phyloP scores from a whole-genome alignment of 2,113 vertebrate genomes.

The Poecile atricapillus region DNA sequence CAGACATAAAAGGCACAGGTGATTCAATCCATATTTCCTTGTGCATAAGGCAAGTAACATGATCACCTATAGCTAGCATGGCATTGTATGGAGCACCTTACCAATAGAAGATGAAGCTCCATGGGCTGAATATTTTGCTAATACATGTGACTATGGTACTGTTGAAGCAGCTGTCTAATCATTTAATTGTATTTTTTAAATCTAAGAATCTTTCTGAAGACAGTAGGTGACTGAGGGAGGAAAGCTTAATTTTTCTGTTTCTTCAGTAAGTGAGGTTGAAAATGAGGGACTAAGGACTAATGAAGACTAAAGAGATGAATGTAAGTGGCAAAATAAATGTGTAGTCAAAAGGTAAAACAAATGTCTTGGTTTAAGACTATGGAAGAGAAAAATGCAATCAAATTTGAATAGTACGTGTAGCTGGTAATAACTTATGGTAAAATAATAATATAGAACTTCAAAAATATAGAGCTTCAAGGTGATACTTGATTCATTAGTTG shows the following conservation, averaged over 20 bases:
- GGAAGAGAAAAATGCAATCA: background rate
- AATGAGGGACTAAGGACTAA: background rate
- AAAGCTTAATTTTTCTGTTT: background rate
- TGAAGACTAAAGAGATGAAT: background rate
- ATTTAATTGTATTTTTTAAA: background rate
- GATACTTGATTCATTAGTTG: background rate
- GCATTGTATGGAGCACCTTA: background rate
- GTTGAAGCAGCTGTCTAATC: background rate
- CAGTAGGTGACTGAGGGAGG: background rate
- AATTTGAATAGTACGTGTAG: background rate
- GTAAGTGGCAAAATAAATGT: background rate
- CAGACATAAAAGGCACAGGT: background rate
- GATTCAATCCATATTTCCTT: background rate
- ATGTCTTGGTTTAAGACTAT: background rate
- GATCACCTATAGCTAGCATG: background rate
- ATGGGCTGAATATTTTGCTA: background rate
- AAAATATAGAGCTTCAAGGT: background rate
- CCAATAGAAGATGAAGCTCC: background rate
- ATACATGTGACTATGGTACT: background rate
- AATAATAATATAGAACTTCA: too few relatives aligned
- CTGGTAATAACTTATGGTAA: too few relatives aligned
- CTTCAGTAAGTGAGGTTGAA: background rate
- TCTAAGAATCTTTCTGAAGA: background rate
- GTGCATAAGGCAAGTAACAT: background rate
- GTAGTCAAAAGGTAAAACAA: background rate